These are phyloP conservation scores for Leucosticte australis DNA, from an alignment of 2,113 vertebrate species.

Conservation along the genomic window DNA sequence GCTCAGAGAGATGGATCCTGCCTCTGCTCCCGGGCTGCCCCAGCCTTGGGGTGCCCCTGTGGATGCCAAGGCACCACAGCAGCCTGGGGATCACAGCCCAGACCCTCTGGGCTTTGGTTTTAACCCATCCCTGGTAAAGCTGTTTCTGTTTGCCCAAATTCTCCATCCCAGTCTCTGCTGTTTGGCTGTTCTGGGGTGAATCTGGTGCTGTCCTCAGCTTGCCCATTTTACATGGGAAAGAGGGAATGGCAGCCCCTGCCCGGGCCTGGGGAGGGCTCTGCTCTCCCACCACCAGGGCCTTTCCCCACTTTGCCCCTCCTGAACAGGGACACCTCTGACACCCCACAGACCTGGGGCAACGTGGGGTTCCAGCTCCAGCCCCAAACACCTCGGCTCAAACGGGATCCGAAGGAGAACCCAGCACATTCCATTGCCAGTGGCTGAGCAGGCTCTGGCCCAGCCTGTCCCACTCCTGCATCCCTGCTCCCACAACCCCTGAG, in stretches of 20 bases:
- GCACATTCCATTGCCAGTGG: rapidly evolving
- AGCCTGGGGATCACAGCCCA: neutral
- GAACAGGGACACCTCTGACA: neutral
- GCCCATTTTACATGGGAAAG: neutral
- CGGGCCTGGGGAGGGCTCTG: rapidly evolving
- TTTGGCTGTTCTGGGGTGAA: rapidly evolving
- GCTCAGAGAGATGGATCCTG: rapidly evolving
- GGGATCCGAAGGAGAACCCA: neutral
- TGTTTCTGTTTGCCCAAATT: neutral
- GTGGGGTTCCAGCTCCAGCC: rapidly evolving
- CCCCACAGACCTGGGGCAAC: neutral
- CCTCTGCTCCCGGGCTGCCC: neutral
- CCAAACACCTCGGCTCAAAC: rapidly evolving
- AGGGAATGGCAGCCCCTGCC: neutral
- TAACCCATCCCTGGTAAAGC: neutral
- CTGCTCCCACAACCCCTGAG: neutral
- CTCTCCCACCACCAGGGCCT: neutral
- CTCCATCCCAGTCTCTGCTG: neutral
- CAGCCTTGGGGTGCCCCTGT: rapidly evolving
- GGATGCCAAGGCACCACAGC: neutral
- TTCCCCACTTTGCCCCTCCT: neutral
- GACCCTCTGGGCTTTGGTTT: neutral
- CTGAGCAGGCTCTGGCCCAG: neutral
- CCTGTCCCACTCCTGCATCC: neutral
- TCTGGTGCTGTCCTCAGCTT: neutral